Conservation (phyloP, 37 sponge, comb jelly and placozoan species). For the Diacarnus erythraeanus region DNA sequence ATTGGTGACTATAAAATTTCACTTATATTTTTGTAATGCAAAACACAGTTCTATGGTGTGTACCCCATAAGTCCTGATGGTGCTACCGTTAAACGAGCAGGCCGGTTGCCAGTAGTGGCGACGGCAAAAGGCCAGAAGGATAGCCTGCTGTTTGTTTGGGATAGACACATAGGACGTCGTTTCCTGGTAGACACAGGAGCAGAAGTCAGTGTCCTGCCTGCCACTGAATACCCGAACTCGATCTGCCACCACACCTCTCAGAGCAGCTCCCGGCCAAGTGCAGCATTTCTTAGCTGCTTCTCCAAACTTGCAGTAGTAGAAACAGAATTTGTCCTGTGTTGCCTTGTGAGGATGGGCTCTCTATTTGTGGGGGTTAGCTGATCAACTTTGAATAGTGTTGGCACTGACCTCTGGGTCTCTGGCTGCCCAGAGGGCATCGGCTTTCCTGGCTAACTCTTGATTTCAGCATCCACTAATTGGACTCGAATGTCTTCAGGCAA, state of each 20-base stretch:
- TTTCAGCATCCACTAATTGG: background rate
- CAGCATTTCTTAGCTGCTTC: background rate
- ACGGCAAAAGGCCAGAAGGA: background rate
- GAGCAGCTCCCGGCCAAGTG: background rate
- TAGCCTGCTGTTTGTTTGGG: no score
- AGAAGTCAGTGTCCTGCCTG: no score
- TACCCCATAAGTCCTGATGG: slow-evolving; percentile 16
- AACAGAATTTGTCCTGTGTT: background rate
- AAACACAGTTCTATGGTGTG: background rate
- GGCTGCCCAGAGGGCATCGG: background rate
- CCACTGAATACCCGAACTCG: background rate
- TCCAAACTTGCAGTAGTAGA: background rate
- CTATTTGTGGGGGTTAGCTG: no score
- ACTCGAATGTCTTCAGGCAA: slow-evolving; percentile 2
- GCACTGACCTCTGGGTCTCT: no score
- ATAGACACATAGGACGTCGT: no score
- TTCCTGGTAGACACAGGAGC: no score
- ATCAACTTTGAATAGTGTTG: no score
- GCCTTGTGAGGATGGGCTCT: background rate
- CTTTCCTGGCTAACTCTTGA: background rate
- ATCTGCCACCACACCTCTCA: background rate
- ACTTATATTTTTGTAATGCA: background rate
- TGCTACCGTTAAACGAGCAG: slow-evolving; percentile 16
- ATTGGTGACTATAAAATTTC: slow-evolving; percentile 2
- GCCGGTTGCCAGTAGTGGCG: background rate